Base-by-base conservation (phyloP, 2,797 vertebrate genomes). In the Mormyrus hasselquistii region DNA sequence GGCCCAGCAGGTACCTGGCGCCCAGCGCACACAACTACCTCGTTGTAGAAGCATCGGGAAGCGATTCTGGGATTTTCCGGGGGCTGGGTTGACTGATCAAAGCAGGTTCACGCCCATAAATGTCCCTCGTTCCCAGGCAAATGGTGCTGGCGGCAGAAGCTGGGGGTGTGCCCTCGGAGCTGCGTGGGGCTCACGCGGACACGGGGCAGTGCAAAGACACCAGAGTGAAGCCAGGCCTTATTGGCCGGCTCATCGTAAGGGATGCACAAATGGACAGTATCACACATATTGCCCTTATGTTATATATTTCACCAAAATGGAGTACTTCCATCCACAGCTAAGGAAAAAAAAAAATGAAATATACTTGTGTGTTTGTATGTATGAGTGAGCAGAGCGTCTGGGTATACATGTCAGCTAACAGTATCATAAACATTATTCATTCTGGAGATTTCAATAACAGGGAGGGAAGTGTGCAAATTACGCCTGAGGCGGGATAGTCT, bases 11-110 rank as follows among this genome's bases (percentile, higher is more conserved):
- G 91, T 88, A 91, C 89, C 5, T 53, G 53, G 65, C 89, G 89
- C 89, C 90, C 34, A 86, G 92, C 91, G 91, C 92, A 90, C 84
- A 91, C 93, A 93, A 93, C 92, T 92, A 92, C 92, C 89, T 91
- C 88, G 89, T 89, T 86, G 89, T 52, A 92, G 89, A 3, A 88
- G 91, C 91, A 90, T 88, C 91, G 90, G 91, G 89, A 91, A 92
- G 91, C 87, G 89, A 91, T 92, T 89, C 93, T 90, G 91, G 88
- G 91, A 90, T 91, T 90, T 90, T 91, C 90, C 90, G 90, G 90
- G 89, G 89, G 87, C 79, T 50, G 59, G 90, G 90, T 38, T 52
- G 88, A 76, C 90, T 92, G 44, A 92, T 92, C 90, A 86, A 76
- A 92, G 90, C 49, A 90, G 29, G 55, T 73, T 90, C 90, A 34